Conservation (phyloP, 1,140 invertebrate species). For the Neodiprion lecontei region DNA sequence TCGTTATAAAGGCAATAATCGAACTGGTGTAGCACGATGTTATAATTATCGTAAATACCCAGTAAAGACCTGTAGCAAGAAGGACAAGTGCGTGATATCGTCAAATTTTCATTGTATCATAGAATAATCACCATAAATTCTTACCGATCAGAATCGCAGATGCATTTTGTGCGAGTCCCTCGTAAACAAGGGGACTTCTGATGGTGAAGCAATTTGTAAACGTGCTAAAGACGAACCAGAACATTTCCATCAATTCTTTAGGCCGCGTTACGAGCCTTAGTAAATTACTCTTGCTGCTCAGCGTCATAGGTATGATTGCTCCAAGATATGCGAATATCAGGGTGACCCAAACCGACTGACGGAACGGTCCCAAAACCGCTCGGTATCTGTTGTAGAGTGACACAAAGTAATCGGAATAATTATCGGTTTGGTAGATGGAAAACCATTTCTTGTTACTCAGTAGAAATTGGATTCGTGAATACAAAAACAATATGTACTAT, state of each 20-base stretch:
- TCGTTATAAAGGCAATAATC: slow-evolving; percentile 80
- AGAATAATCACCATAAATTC: neutral
- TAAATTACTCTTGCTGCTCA: slow-evolving; percentile 72
- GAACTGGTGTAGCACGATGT: slow-evolving; percentile 80
- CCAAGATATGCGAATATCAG: slow-evolving; percentile 73
- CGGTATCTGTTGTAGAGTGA: slow-evolving; percentile 66
- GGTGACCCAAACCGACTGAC: slow-evolving; percentile 77
- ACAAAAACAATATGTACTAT: too few relatives aligned
- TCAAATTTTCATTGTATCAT: neutral
- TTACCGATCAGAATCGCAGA: slow-evolving; percentile 74
- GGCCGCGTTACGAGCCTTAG: slow-evolving; percentile 69
- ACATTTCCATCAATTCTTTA: slow-evolving; percentile 76
- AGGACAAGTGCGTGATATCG: neutral
- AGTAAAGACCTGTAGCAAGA: slow-evolving; percentile 69
- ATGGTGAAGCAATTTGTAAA: slow-evolving; percentile 82
- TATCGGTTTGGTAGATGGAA: too few relatives aligned
- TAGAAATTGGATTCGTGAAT: too few relatives aligned
- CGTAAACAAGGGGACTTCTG: slow-evolving; percentile 71
- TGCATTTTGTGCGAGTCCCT: slow-evolving; percentile 70
- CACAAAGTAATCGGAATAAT: slow-evolving; percentile 3
- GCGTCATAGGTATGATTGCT: slow-evolving; percentile 73
- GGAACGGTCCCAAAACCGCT: slow-evolving; percentile 81
- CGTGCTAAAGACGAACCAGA: slow-evolving; percentile 82
- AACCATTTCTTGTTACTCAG: too few relatives aligned
- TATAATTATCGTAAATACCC: slow-evolving; percentile 81